phyloP scores from a whole-genome alignment of 2,888 invertebrate species.

The Acrobasis repandana region DNA sequence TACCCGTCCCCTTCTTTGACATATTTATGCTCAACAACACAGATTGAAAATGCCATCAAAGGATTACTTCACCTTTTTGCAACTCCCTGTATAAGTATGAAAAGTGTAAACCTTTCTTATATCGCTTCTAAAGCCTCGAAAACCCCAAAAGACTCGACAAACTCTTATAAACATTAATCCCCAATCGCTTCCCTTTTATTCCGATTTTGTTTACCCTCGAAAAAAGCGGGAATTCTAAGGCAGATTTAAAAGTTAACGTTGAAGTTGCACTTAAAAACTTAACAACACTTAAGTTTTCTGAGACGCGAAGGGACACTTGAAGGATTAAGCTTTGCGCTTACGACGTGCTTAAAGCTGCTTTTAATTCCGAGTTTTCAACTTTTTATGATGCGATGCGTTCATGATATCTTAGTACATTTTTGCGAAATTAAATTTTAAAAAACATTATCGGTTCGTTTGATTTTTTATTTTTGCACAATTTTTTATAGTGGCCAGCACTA shows the following conservation, averaged over 20 bases:
- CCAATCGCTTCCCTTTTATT: background rate
- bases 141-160: background rate
- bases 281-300: constrained; percentile 24
- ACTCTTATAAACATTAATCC: constrained; percentile 11
- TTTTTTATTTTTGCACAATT: too few species aligned
- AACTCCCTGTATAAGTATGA: too few species aligned
- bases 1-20: too few species aligned
- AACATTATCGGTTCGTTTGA: too few species aligned
- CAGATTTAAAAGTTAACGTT: constrained; percentile 27
- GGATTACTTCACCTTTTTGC: too few species aligned
- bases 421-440: too few species aligned
- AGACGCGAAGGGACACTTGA: constrained; percentile 28
- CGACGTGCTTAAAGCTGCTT: constrained; percentile 4
- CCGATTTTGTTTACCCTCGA: constrained; percentile 22
- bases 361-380: constrained; percentile 3
- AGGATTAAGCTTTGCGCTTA: constrained; percentile 20
- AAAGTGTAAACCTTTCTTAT: too few species aligned
- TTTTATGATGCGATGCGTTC: background rate
- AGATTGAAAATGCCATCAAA: too few species aligned
- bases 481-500: too few species aligned
- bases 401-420: background rate
- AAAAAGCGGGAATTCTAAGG: constrained; percentile 26
- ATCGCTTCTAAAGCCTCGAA: background rate
- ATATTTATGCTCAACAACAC: too few species aligned
- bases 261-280: constrained; percentile 28